phyloP scores from a whole-genome alignment of 2,888 invertebrate species.

The Heliconius hortense region DNA sequence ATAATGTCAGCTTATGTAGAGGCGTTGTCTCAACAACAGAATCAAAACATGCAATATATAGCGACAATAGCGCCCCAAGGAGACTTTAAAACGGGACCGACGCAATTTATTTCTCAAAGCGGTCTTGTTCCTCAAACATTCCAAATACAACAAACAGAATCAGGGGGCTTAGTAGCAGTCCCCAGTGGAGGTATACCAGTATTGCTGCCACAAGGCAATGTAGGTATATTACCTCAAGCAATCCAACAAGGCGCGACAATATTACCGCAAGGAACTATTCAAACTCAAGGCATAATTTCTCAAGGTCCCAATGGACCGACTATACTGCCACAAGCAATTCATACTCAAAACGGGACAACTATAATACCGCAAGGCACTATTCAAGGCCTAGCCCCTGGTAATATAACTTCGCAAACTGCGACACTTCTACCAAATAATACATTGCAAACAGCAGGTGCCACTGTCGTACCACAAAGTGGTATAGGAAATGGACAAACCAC shows the following conservation, averaged over 20 bases:
- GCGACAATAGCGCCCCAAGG: slow-evolving; percentile 85
- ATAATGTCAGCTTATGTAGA: slow-evolving; percentile 86
- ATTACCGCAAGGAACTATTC: slow-evolving; percentile 82
- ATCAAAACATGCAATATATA: slow-evolving; percentile 89
- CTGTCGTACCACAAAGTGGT: slow-evolving; percentile 75
- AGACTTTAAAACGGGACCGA: slow-evolving; percentile 79
- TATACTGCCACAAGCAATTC: slow-evolving; percentile 83
- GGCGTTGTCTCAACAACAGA: slow-evolving; percentile 85
- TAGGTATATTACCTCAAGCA: slow-evolving; percentile 76
- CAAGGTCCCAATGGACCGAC: slow-evolving; percentile 82
- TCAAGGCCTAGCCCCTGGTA: slow-evolving; percentile 69
- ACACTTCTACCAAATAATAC: slow-evolving; percentile 70
- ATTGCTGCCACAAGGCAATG: slow-evolving; percentile 76
- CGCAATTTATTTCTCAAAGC: slow-evolving; percentile 81
- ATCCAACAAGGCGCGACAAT: slow-evolving; percentile 81
- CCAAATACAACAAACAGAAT: slow-evolving; percentile 83
- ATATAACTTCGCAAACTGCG: slow-evolving; percentile 68
- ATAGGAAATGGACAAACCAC: slow-evolving; percentile 77
- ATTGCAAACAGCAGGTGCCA: slow-evolving; percentile 67
- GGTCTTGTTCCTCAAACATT: slow-evolving; percentile 82
- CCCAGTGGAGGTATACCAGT: slow-evolving; percentile 83
- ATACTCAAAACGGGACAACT: slow-evolving; percentile 82
- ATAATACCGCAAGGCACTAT: slow-evolving; percentile 83
- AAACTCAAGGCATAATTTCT: slow-evolving; percentile 77
- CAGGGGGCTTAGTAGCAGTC: slow-evolving; percentile 82